Evolutionary conservation across 2,888 invertebrate genomes (phyloP), one percentile per base, ranked within the genome.

Genomic region (Philaethria dido): DNA sequence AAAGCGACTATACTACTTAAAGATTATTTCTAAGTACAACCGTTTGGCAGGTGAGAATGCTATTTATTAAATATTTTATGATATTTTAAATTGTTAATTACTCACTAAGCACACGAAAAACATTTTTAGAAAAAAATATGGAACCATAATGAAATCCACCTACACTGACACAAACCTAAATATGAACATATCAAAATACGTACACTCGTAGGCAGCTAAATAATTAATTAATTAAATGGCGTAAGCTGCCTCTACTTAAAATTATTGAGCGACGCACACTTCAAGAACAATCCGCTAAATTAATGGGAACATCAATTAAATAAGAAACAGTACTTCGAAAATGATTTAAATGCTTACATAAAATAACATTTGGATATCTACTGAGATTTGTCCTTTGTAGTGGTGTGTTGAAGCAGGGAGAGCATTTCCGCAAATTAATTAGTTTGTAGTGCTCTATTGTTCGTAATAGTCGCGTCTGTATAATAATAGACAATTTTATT

Each of bases 221-320:
- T 45, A 55, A 47, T 18, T 29, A 57, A 65, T 64, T 64, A 42
- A 59, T 65, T 59, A 50, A 50, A 60, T 44, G 57, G 25, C 47
- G 44, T 60, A 42, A 65, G 29, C 44, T 42, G 33, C n/a, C 20
- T 50, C 18, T 60, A 65, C 42, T 50, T 60, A 25, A 50, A 59
- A 44, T 59, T 57, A 64, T 64, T 62, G 50, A 62, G 48, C 52
- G 52, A 52, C 29, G 16, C 45, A 11, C 54, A 33, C 42, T 57
- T 62, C 48, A 47, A 18, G 50, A 59, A 59, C 50, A 62, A 69
- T 69, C n/a, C 25, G 39, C 22, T 36, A 16, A 65, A 57, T 65
- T 62, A 45, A 65, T 62, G 55, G 48, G 13, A 62, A 50, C 48
- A 25, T 44, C 48, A 68, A 62, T 68, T 33, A 61, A 68, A 57